A percentile compares a stretch with the other conserved stretches of the same genome.
phyloP scores from a whole-genome alignment of 2,797 vertebrate species.

The Tarsius wallacei region DNA sequence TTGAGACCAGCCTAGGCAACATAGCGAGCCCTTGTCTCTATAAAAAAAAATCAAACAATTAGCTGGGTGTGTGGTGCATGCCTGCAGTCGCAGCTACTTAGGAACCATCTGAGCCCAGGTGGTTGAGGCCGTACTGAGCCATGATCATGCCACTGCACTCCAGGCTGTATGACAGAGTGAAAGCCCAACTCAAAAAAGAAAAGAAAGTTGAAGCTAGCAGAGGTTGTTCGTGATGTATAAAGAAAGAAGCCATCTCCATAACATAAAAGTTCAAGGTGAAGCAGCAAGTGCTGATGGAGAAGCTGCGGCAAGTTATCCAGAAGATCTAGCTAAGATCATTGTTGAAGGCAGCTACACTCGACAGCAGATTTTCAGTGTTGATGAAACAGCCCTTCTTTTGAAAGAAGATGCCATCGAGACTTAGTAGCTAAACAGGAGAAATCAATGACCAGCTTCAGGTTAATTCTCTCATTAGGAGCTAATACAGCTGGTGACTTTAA shows the following conservation, averaged over 20 bases:
- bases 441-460: not conserved
- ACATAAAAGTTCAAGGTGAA: not conserved
- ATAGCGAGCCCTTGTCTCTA: not conserved
- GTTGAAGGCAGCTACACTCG: not conserved
- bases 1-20: not conserved
- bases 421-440: not conserved
- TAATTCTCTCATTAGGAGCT: not conserved
- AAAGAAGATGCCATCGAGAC: not conserved
- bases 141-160: not conserved
- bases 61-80: fast-evolving
- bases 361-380: not conserved
- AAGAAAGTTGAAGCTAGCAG: not conserved
- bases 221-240: not conserved
- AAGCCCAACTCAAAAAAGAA: not conserved
- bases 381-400: not conserved
- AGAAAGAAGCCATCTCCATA: not conserved
- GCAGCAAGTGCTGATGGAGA: not conserved
- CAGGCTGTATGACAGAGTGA: not conserved
- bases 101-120: not conserved
- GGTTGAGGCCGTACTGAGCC: not conserved
- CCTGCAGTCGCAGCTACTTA: not conserved
- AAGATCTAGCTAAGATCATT: too few relatives aligned
- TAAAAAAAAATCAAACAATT: not conserved
- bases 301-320: not conserved
- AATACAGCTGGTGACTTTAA: not conserved